These are phyloP conservation scores for Lepidurus couesii DNA, from an alignment of 1,140 invertebrate species.

Conservation along the genomic window DNA sequence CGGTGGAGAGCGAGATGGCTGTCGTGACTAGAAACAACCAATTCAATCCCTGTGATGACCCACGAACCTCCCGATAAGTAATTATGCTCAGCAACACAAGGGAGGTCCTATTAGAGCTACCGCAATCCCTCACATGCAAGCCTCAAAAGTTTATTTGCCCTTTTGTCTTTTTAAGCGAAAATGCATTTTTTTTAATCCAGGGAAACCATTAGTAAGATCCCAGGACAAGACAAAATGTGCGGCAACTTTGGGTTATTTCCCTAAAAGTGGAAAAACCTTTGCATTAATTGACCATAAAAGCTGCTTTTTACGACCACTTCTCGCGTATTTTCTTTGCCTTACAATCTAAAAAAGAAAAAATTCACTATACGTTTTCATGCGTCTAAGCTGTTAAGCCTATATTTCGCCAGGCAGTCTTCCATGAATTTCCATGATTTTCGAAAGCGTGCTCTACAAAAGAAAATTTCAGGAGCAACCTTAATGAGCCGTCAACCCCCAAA, in stretches of 20 bases:
- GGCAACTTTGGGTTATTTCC: not conserved
- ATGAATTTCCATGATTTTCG: not conserved
- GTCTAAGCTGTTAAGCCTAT: not conserved
- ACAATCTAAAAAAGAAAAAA: not conserved
- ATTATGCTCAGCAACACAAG: conserved; percentile 4
- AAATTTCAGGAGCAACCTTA: not conserved
- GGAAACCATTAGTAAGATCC: not conserved
- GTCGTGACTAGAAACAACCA: not conserved
- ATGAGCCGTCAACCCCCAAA: not conserved
- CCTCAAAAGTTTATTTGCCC: not conserved
- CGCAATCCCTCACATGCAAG: not conserved
- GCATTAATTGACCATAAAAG: conserved; percentile 11
- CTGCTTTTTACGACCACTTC: conserved; percentile 2
- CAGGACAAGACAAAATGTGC: not conserved
- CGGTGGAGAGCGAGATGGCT: not conserved
- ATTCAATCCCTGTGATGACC: not conserved
- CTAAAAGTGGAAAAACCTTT: conserved; percentile 19
- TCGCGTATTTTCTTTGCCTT: not conserved
- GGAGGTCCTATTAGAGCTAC: not conserved
- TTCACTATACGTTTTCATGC: not conserved
- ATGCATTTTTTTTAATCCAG: no score
- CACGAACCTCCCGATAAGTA: not conserved
- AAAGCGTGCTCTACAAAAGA: not conserved
- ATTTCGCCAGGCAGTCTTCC: not conserved
- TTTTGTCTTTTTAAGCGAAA: not conserved